Evolutionary conservation across 2,113 vertebrate genomes (phyloP), one percentile per base, ranked within the genome.

Genomic region (Corvus cornix): DNA sequence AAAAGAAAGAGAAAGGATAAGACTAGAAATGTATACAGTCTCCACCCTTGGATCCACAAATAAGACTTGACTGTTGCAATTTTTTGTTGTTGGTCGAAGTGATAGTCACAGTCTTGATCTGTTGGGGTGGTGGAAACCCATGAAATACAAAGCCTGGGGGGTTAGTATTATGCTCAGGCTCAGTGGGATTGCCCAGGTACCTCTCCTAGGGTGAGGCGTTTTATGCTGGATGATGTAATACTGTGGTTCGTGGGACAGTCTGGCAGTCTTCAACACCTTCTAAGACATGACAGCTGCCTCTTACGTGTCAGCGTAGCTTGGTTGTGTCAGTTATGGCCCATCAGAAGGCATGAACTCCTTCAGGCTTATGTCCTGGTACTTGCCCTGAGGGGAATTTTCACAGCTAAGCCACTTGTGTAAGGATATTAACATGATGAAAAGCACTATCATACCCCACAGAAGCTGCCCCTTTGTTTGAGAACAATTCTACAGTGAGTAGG

Each of bases 241-340:
- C 17, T 39, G 27, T 33, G 37, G 33, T 16, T 37, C 14, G 1
- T 52, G 33, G 27, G 20, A 35, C 3, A 9, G 20, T 43, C 20
- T 21, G 51, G 6, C 9, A 60, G 27, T 6, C 22, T 33, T 33
- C 22, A 33, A 28, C 23, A 33, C 15, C 9, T 27, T 46, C 53
- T 60, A 33, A 77, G 33, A 44, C 46, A 33, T 8, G 73, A 68
- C 31, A 68, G 27, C 9, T 60, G 18, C 20, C 70, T 75, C 24
- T 23, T 10, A 21, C 0, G 1, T 46, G 49, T 31, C 15, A 7
- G 7, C 1, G 0, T 19, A 19, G 28, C 1, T 0, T 18, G 23
- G 28, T 41, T 64, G 58, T n/a, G 33, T 48, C 44, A 44, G 18
- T 13, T 28, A 33, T 28, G 46, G 22, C 28, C 22, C 27, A 18